phyloP scores from a whole-genome alignment of 2,888 invertebrate genomes.

The Meliscaeva auricollis region DNA sequence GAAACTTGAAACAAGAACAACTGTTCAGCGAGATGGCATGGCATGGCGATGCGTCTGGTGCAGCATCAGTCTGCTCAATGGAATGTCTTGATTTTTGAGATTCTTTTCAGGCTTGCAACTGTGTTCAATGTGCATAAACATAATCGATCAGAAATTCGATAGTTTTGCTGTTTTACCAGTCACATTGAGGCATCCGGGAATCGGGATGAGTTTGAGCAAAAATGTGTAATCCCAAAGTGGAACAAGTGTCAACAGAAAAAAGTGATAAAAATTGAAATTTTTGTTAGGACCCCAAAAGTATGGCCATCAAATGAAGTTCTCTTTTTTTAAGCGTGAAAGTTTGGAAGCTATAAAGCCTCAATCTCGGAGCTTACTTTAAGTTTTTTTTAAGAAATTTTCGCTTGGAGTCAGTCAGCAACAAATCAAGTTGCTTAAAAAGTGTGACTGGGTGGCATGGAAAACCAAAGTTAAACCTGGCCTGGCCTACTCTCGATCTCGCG shows the following conservation, averaged over 20 bases:
- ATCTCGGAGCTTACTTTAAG: too few species aligned
- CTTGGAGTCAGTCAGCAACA: background rate
- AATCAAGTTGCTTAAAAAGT: background rate
- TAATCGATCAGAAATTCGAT: conserved; percentile 75
- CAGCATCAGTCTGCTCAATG: background rate
- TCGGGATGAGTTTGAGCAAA: conserved; percentile 13
- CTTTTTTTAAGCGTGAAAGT: background rate
- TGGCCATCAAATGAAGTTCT: too few species aligned
- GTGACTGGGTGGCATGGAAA: background rate
- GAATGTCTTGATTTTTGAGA: conserved; percentile 72
- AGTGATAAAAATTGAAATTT: background rate
- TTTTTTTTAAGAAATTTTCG: too few species aligned
- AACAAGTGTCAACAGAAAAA: conserved; percentile 70
- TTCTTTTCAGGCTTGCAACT: conserved; percentile 21
- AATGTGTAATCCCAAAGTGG: conserved; percentile 66
- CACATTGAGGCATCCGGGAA: conserved; percentile 1
- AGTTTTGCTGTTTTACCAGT: conserved; percentile 37
- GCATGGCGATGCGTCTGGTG: background rate
- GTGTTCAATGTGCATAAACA: conserved; percentile 28
- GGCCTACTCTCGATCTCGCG: conserved; percentile 55
- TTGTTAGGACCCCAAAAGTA: background rate
- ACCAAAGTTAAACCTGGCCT: background rate
- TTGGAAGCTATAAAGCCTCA: background rate
- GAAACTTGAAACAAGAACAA: conserved; percentile 18
- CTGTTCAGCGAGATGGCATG: background rate